These are phyloP conservation scores for Magallana ariakensis DNA, from an alignment of 1,140 invertebrate species.

Conservation along the genomic window DNA sequence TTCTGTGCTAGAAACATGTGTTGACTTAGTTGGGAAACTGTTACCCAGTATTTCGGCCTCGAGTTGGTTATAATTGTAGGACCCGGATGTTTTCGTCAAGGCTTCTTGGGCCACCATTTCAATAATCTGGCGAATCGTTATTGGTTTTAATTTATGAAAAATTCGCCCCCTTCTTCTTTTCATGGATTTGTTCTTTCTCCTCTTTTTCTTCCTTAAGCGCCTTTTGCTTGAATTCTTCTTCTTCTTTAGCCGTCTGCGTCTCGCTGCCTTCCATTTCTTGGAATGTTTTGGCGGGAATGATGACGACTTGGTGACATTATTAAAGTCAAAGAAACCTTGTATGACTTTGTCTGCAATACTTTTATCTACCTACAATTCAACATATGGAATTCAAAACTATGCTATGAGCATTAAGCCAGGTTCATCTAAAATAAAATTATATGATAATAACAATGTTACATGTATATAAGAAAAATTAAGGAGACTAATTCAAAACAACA, in stretches of 20 bases:
- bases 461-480: no score
- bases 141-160: conserved; percentile 53
- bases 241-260: conserved; percentile 4
- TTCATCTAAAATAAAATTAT: no score
- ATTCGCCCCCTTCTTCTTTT: conserved; percentile 43
- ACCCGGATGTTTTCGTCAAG: conserved; percentile 50
- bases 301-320: neutral
- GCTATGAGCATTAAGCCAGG: no score
- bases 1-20: neutral
- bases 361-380: conserved; percentile 21
- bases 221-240: conserved; percentile 37
- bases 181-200: conserved; percentile 45
- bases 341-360: neutral
- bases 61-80: conserved; percentile 33
- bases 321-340: conserved; percentile 7
- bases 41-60: neutral
- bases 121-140: conserved; percentile 59
- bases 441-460: no score
- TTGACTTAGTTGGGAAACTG: neutral
- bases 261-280: conserved; percentile 31
- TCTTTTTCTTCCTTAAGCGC: conserved; percentile 37
- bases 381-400: no score
- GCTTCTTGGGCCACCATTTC: conserved; percentile 57
- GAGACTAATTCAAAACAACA: no score
- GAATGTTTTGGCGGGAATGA: conserved; percentile 4